Evolutionary conservation across 2,113 vertebrate genomes (phyloP).

Genomic region (Pelecanus crispus): DNA sequence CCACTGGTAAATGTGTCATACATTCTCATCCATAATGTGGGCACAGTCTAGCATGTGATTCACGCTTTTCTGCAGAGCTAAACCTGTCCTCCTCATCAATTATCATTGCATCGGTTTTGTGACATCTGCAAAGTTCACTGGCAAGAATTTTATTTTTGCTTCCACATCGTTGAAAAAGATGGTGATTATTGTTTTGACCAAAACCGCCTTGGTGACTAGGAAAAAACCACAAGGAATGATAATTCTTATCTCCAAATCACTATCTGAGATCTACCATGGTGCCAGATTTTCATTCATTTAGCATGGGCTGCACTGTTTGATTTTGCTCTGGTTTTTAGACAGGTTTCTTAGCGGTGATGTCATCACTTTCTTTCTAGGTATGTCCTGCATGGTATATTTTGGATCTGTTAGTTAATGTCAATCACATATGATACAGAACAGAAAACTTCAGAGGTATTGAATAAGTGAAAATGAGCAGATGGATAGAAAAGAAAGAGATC

Average conservation of each 20-base stretch:
- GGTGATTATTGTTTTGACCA: neutral
- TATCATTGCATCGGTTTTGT: neutral
- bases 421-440: neutral
- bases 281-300: neutral
- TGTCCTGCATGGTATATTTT: neutral
- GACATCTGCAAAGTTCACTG: neutral
- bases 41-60: conserved; percentile 57
- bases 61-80: neutral
- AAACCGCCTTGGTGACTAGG: neutral
- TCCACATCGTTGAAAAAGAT: neutral
- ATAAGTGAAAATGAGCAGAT: neutral
- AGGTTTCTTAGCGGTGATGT: neutral
- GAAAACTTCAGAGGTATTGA: neutral
- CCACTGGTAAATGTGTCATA: conserved; percentile 39
- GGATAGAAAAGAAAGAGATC: neutral
- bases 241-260: neutral
- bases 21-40: conserved; percentile 7
- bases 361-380: neutral
- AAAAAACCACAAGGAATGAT: neutral
- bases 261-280: neutral
- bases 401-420: neutral
- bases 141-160: neutral
- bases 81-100: neutral
- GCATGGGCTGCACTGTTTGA: neutral
- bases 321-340: neutral